phyloP scores from a whole-genome alignment of 2,113 vertebrate species.

The Sminthopsis crassicaudata region DNA sequence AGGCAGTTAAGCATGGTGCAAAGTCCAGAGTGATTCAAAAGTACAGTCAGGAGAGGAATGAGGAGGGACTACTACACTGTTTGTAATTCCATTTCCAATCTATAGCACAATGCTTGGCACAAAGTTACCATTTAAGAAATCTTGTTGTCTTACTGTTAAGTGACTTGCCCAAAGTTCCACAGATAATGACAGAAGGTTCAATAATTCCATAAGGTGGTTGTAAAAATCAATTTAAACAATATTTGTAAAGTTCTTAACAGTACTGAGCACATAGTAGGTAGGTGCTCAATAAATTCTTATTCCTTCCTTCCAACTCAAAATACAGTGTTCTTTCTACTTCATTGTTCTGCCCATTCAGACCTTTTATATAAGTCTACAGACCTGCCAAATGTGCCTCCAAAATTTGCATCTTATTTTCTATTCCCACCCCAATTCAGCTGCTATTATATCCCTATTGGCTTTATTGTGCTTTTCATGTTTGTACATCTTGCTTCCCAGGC shows the following conservation, averaged over 20 bases:
- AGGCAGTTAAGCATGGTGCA: too few species aligned
- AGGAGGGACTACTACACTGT: not conserved
- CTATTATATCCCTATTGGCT: too few species aligned
- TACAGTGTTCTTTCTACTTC: not conserved
- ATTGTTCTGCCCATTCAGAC: not conserved
- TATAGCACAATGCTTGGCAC: too few species aligned
- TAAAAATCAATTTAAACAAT: not conserved
- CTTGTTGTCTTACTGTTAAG: not conserved
- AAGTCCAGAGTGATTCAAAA: too few species aligned
- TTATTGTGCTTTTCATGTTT: not conserved
- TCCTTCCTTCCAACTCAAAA: not conserved
- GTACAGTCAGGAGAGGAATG: too few species aligned
- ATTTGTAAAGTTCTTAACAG: not conserved
- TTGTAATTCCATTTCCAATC: not conserved
- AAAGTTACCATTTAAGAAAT: not conserved
- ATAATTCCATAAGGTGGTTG: not conserved
- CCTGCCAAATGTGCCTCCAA: not conserved
- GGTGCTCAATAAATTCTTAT: not conserved
- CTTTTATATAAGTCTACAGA: not conserved
- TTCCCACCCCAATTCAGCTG: not conserved
- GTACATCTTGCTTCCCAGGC: not conserved
- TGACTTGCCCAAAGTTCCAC: not conserved
- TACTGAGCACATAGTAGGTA: not conserved
- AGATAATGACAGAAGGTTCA: not conserved
- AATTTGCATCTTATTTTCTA: not conserved